Base-by-base conservation (phyloP, 2,888 invertebrate genomes). In the Criorhina ranunculi region DNA sequence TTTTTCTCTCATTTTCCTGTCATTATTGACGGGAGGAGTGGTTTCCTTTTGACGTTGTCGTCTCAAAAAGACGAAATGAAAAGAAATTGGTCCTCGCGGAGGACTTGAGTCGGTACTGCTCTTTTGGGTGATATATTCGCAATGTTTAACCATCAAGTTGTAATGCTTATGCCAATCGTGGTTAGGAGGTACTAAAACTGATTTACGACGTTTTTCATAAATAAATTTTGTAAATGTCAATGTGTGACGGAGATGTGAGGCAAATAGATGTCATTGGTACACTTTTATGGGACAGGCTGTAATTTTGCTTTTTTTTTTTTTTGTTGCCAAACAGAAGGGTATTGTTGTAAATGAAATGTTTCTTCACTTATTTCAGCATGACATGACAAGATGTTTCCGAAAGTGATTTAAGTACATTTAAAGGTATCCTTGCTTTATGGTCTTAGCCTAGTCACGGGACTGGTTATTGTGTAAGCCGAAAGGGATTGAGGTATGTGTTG, bases 1-100 rank as follows among this genome's bases (percentile, higher is more conserved):
- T 35, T 40, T 42, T n/a, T 19, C 17, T 17, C n/a, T n/a, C n/a
- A n/a, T 33, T 19, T 40, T 37, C 37, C 15, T 42, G 35, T 49
- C 49, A 46, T 49, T 49, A 55, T 55, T 31, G 37, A 60, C 53
- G n/a, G 12, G 37, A 35, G 51, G 19, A 17, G 17, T 64, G 64
- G 12, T 17, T 15, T 49, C 44, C 12, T 12, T 40, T 40, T 40
- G 5, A 12, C 11, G 11, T 24, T 24, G 19, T 15, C 31, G 17
- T 19, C 15, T 33, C 9, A 8, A 17, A n/a, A 40, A 15, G 29
- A 33, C 12, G 72, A 37, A 72, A 82, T 81, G 76, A 55, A 77
- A 82, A 66, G 60, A 67, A 77, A 77, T 82, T 82, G 77, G 77
- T 31, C 70, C 64, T 70, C 15, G 11, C 57, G 72, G 60, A 66